These are phyloP conservation scores for Xanthia icteritia DNA, from an alignment of 2,888 invertebrate species.

Conservation along the genomic window DNA sequence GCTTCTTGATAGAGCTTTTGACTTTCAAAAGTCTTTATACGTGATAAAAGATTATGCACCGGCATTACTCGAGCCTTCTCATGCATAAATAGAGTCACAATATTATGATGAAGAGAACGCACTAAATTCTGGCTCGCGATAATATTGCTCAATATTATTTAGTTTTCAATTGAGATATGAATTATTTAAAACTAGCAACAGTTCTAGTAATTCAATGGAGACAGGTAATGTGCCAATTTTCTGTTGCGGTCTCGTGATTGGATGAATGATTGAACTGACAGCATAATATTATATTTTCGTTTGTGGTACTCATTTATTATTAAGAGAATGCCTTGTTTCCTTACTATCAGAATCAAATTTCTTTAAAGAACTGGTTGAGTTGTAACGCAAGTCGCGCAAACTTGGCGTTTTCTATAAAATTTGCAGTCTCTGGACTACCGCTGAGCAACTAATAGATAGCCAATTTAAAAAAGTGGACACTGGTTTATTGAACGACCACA, in stretches of 20 bases:
- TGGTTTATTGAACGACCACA: background rate
- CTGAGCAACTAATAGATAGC: background rate
- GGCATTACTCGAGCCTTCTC: conserved; percentile 35
- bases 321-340: background rate
- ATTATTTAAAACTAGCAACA: conserved; percentile 55
- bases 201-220: conserved; percentile 38
- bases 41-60: conserved; percentile 34
- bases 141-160: conserved; percentile 49
- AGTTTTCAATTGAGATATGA: conserved; percentile 60
- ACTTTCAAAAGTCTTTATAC: conserved; percentile 18
- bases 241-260: conserved; percentile 28
- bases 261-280: conserved; percentile 43
- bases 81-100: conserved; percentile 43
- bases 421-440: background rate
- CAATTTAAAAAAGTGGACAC: background rate
- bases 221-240: conserved; percentile 53
- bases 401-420: background rate
- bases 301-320: conserved; percentile 11
- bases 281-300: conserved; percentile 24
- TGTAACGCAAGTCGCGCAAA: background rate
- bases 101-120: conserved; percentile 44
- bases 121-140: conserved; percentile 29
- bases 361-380: background rate
- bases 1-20: conserved; percentile 25
- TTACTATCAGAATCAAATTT: background rate